Evolutionary conservation across 2,888 invertebrate species (phyloP).

Genomic region (Cryptus armator): DNA sequence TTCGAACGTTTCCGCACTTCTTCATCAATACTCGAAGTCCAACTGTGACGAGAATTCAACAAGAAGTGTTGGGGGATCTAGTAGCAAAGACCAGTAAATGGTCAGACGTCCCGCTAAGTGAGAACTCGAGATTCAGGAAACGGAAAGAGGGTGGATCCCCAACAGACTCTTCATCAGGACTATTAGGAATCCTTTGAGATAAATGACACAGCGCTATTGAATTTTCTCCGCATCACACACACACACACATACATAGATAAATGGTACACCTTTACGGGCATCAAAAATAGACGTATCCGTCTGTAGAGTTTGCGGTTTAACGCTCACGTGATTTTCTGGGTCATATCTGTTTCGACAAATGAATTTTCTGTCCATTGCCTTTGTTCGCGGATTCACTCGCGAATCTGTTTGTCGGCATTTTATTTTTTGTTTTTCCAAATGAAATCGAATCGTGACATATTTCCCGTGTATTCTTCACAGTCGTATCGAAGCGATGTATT

Average conservation of each 20-base stretch:
- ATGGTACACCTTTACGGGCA: background rate
- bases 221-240: constrained; percentile 28
- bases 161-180: constrained; percentile 50
- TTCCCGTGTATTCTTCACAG: background rate
- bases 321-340: constrained; percentile 13
- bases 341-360: constrained; percentile 22
- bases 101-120: constrained; percentile 59
- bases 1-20: constrained; percentile 1
- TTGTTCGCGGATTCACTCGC: background rate
- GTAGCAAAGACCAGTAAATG: constrained; percentile 48
- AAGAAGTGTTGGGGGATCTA: constrained; percentile 23
- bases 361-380: constrained; percentile 11
- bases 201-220: constrained; percentile 48
- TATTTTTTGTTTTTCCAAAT: background rate
- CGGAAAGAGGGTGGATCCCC: constrained; percentile 6
- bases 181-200: constrained; percentile 60
- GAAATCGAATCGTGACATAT: background rate
- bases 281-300: constrained; percentile 25
- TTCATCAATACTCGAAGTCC: constrained; percentile 7
- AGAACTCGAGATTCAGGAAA: constrained; percentile 40
- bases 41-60: constrained; percentile 52
- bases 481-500: background rate
- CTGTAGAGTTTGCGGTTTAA: constrained; percentile 17
- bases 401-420: background rate
- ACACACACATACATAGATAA: background rate